Conservation (phyloP, 2,888 invertebrate species). For the Bugulina stolonifera region DNA sequence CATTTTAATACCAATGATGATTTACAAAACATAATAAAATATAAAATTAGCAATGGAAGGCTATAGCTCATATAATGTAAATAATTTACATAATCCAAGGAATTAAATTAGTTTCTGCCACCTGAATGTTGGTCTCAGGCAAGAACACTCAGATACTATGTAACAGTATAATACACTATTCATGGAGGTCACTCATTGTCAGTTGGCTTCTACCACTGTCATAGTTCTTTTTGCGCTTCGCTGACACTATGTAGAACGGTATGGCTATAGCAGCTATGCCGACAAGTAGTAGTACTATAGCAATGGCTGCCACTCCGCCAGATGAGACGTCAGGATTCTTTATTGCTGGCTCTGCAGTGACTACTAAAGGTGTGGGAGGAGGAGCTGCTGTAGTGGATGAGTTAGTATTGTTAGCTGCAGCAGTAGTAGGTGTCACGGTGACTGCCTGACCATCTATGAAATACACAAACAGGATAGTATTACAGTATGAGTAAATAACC, state of each 20-base stretch:
- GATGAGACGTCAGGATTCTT: not conserved
- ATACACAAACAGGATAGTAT: not conserved
- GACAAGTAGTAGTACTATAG: not conserved
- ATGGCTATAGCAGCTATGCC: not conserved
- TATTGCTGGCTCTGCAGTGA: not conserved
- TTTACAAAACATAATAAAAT: too few species aligned
- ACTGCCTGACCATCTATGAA: not conserved
- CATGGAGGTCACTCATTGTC: slow-evolving; percentile 10
- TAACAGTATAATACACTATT: too few species aligned
- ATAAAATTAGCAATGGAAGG: too few species aligned
- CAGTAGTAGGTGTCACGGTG: not conserved
- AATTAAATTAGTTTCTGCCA: too few species aligned
- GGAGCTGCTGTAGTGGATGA: not conserved
- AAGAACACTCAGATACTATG: too few species aligned
- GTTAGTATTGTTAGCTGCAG: not conserved
- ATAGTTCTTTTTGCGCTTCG: not conserved
- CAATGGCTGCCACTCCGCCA: slow-evolving; percentile 7
- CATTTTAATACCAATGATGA: too few species aligned
- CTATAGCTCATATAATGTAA: too few species aligned
- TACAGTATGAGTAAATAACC: too few species aligned
- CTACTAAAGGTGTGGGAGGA: not conserved
- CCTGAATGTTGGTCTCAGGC: too few species aligned
- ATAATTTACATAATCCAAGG: too few species aligned
- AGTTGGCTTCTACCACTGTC: not conserved
- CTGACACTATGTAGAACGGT: not conserved